Percentiles rank a stretch among this genome's conserved stretches.
Evolutionary conservation across 1,140 invertebrate genomes (phyloP).

Genomic region (Pseudomyrmex dendroicus): DNA sequence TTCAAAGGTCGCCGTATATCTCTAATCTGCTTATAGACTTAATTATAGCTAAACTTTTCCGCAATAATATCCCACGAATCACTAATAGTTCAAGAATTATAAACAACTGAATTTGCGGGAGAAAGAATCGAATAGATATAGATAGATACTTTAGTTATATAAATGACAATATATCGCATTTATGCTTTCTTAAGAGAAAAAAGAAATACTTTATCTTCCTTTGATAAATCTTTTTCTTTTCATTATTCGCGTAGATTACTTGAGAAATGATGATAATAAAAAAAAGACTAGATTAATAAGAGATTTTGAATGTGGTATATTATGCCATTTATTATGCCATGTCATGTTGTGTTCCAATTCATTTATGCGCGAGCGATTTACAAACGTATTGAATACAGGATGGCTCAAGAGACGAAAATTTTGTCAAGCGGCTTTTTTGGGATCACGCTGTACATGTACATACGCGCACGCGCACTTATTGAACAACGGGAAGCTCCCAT

Average conservation of each 20-base stretch:
- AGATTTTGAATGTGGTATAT: neutral
- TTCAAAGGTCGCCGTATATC: conserved; percentile 27
- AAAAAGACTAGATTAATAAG: no score
- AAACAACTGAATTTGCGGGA: neutral
- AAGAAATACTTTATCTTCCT: conserved; percentile 52
- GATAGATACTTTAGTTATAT: conserved; percentile 53
- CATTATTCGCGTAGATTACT: conserved; percentile 39
- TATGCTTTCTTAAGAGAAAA: conserved; percentile 56
- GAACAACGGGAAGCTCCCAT: conserved; percentile 47
- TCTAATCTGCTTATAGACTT: conserved; percentile 44
- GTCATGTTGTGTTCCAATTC: neutral
- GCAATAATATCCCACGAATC: neutral
- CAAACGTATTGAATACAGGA: neutral
- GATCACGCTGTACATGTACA: conserved; percentile 34
- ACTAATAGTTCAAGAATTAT: conserved; percentile 22
- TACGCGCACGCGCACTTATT: conserved; percentile 30
- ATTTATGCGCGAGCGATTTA: neutral
- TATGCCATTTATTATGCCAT: no score
- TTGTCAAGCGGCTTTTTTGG: neutral
- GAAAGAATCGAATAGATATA: conserved; percentile 9
- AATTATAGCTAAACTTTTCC: conserved; percentile 23
- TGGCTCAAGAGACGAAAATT: neutral
- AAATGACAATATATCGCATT: neutral
- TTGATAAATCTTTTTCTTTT: conserved; percentile 68
- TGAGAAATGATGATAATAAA: neutral